Base-by-base conservation (phyloP, 2,888 invertebrate genomes). In the Dimorphilus gyrociliatus region DNA sequence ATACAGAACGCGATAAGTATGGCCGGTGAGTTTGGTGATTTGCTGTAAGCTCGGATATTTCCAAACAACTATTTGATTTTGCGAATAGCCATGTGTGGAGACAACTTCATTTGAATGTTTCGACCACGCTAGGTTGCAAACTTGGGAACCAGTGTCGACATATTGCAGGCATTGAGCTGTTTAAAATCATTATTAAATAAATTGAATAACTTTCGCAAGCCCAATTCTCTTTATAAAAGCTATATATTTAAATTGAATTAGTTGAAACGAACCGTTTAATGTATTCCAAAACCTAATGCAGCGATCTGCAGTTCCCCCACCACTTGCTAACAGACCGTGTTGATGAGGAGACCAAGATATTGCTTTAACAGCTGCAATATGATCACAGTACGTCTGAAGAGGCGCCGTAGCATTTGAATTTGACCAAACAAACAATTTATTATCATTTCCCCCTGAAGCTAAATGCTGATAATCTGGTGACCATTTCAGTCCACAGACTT, bases 331-430 rank as follows among this genome's bases (percentile, higher is more conserved):
- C 16, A 90, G 59, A 53, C 79, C 78, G 2, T 74, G 70, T 53
- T 84, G 82, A 84, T 90, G 92, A 0, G 94, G 94, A 54, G 92
- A 94, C 92, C 92, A 97, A 8, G 90, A 81, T 8, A 97, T 66
- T 0, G 92, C 64, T 49, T 65, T 65, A 4, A 65, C 64, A 23
- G 64, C 65, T 21, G 65, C 61, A 35, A 60, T 48, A 47, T 65
- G 64, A 33, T 58, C 50, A 15, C 56, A 51, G 38, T 53, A 61
- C 29, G 75, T 73, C 1, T 75, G 69, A 43, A 76, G 69, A 8
- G 66, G 48, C 14, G 40, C 45, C 8, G 21, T 21, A 19, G 30
- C 32, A 14, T 30, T 34, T 32, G 32, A 30, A 31, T 38, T 41
- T 8, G 30, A 27, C 88, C 88, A 90, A 5, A 90, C 84, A 62